Evolutionary conservation across 2,113 vertebrate species (phyloP), one percentile per base, ranked within the genome.

Genomic region (Alaudala cheleensis): DNA sequence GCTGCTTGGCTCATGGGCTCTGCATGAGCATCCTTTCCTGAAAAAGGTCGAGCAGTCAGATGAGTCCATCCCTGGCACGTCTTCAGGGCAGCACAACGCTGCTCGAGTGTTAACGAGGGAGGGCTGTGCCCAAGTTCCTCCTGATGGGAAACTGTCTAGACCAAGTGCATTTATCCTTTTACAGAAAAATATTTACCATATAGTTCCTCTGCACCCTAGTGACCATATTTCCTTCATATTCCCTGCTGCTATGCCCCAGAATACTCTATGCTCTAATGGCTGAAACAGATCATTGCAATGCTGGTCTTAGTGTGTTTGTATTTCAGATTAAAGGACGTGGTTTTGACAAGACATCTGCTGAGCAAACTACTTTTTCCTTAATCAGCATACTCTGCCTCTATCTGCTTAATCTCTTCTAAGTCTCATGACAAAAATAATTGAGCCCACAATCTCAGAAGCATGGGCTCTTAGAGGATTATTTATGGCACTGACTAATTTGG

Each of bases 331-430:
- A 90, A 88, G 82, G 72, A 89, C 85, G 40, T 76, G 70, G 78
- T 79, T 96, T 89, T 85, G 84, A 86, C 86, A 86, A 82, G 78
- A 92, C 71, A 81, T 92, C 91, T 86, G 88, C 54, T 80, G 66
- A 86, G 76, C 42, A 83, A 92, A 86, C n/a, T 39, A 65, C 29
- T 86, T 88, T 93, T 83, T 67, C 82, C 67, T 77, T 87, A 79
- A 95, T 93, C 94, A 93, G 81, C 81, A 72, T 1, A 2, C 81
- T 79, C 29, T 87, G 47, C 19, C 58, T 22, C 18, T 76, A 33
- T 84, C 74, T 29, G 70, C 73, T 70, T 86, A 81, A 81, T 92
- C 64, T 91, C 33, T 77, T 77, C 54, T 73, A 81, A 91, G 14
- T 78, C 72, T 56, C 51, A 31, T 11, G 20, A 67, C 42, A 95